Evolutionary conservation across 2,888 invertebrate genomes (phyloP).

Genomic region (Magallana nippona): DNA sequence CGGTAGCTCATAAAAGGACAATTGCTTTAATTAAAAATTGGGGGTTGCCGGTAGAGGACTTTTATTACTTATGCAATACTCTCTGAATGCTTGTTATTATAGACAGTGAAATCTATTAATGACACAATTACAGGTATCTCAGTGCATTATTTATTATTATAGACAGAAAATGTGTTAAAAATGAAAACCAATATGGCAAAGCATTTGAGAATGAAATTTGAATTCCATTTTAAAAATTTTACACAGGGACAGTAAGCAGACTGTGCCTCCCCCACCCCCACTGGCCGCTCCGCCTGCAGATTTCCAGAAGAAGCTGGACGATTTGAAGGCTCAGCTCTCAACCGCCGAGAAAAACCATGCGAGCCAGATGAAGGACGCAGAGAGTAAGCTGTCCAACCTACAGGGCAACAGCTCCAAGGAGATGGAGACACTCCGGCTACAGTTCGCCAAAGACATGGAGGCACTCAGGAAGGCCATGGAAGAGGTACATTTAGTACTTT

Average conservation of each 20-base stretch:
- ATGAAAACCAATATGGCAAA: too few relatives aligned
- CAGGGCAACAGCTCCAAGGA: constrained; percentile 57
- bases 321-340: constrained; percentile 56
- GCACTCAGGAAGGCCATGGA: constrained; percentile 49
- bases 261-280: background rate
- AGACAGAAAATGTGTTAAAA: too few relatives aligned
- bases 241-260: constrained; percentile 44
- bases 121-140: too few relatives aligned
- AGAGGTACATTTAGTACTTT: background rate
- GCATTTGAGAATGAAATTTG: background rate
- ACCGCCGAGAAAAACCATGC: constrained; percentile 54
- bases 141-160: too few relatives aligned
- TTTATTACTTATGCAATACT: too few relatives aligned
- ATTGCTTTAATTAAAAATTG: too few relatives aligned
- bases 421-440: constrained; percentile 64
- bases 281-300: constrained; percentile 37
- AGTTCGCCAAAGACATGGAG: constrained; percentile 64
- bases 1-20: too few relatives aligned
- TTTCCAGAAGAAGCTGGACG: constrained; percentile 54
- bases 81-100: too few relatives aligned
- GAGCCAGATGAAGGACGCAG: constrained; percentile 60
- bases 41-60: too few relatives aligned
- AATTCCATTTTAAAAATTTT: background rate
- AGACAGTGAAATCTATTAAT: too few relatives aligned
- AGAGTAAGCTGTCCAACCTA: constrained; percentile 10